A percentile compares a stretch with the other conserved stretches of the same genome.
Evolutionary conservation across 2,113 vertebrate genomes (phyloP).

Genomic region (Pituophis catenifer): DNA sequence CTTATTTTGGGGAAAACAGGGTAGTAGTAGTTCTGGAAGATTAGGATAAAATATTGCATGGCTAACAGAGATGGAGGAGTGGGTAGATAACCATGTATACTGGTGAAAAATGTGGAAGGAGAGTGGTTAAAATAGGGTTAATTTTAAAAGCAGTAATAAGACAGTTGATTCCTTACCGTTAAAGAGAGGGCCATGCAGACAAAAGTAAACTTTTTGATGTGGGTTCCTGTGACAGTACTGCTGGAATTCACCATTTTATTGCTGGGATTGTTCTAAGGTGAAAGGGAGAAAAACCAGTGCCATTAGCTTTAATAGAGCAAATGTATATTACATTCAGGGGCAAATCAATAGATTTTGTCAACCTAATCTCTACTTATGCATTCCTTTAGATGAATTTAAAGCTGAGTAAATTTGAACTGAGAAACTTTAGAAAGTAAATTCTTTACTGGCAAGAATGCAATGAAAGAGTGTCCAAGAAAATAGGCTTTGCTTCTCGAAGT

Average conservation of each 20-base stretch:
- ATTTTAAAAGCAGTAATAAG: background rate
- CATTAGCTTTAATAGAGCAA: background rate
- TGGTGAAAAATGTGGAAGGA: background rate
- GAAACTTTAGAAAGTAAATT: background rate
- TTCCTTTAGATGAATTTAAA: background rate
- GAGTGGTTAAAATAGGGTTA: background rate
- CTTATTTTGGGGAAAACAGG: no score
- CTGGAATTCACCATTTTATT: conserved; percentile 82
- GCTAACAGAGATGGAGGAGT: no score
- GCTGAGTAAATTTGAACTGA: background rate
- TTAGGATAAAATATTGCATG: background rate
- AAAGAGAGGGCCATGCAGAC: conserved; percentile 89
- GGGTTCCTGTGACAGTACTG: conserved; percentile 78
- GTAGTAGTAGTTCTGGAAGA: background rate
- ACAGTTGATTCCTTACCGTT: conserved; percentile 79
- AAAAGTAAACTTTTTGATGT: conserved; percentile 95
- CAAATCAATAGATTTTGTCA: background rate
- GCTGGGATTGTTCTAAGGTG: conserved; percentile 87
- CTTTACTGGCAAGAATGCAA: no score
- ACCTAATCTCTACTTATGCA: background rate
- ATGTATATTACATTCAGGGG: background rate
- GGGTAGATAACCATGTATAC: background rate
- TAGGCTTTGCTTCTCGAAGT: background rate
- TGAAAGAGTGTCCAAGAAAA: background rate
- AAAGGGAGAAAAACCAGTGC: conserved; percentile 39